Evolutionary conservation across 2,113 vertebrate genomes (phyloP).

Genomic region (Nyctibius bracteatus): DNA sequence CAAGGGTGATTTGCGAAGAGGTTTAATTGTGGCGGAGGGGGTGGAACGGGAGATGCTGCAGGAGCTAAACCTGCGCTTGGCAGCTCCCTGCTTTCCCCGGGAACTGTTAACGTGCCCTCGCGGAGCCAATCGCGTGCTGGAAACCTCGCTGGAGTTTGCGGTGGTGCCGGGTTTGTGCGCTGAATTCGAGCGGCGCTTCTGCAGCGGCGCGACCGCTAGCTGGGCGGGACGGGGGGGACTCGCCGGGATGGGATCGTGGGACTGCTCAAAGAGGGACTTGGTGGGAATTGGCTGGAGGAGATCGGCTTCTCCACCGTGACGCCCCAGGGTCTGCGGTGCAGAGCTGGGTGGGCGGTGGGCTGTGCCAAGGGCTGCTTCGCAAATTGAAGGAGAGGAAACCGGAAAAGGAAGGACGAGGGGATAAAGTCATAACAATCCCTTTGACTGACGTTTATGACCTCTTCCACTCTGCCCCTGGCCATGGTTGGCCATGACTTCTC

Average conservation of each 20-base stretch:
- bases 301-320: not conserved
- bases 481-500: not conserved
- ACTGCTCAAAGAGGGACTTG: too few relatives aligned
- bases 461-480: not conserved
- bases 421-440: not conserved
- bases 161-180: not conserved
- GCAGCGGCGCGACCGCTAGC: accelerated
- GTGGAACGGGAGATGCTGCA: not conserved
- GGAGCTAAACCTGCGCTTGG: not conserved
- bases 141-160: not conserved
- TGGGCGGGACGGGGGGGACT: accelerated
- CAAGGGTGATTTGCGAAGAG: not conserved
- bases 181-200: not conserved
- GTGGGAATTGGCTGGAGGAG: not conserved
- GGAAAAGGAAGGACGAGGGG: not conserved
- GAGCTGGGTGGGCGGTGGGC: not conserved
- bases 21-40: not conserved
- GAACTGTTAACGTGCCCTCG: not conserved
- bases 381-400: not conserved
- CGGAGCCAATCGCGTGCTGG: not conserved
- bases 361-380: not conserved
- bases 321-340: not conserved
- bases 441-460: not conserved
- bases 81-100: not conserved
- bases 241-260: accelerated